phyloP scores from a whole-genome alignment of 2,888 invertebrate species.

The Ferrisia virgata region DNA sequence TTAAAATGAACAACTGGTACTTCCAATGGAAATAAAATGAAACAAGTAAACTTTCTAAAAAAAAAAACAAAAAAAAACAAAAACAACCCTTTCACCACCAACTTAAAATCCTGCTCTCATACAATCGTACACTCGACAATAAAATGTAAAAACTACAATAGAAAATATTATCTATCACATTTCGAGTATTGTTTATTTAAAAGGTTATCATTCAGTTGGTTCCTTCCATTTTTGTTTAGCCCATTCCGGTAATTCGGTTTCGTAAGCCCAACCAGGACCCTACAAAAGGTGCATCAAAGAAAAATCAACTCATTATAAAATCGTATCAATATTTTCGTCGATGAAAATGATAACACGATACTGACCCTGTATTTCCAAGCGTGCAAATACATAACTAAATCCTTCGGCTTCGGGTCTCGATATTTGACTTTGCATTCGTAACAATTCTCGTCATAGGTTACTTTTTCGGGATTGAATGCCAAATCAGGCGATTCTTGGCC shows the following conservation, averaged over 20 bases:
- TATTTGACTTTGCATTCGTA: conserved; percentile 90
- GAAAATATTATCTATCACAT: conserved; percentile 42
- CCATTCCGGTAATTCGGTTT: conserved; percentile 90
- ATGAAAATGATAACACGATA: not conserved
- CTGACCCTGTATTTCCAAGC: conserved; percentile 86
- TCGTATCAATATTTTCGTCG: not conserved
- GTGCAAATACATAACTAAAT: conserved; percentile 93
- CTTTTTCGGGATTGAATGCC: conserved; percentile 66
- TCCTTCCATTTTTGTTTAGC: conserved; percentile 81
- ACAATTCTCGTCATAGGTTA: conserved; percentile 81
- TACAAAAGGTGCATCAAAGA: conserved; percentile 54
- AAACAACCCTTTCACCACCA: not conserved
- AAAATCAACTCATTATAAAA: not conserved
- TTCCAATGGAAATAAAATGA: not conserved
- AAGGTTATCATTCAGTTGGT: conserved; percentile 57
- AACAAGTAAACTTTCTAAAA: too few relatives aligned
- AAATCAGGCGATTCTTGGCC: conserved; percentile 73
- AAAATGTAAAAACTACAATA: conserved; percentile 22
- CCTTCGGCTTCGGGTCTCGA: conserved; percentile 84
- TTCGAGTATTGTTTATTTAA: not conserved
- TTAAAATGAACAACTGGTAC: not conserved
- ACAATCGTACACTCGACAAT: not conserved
- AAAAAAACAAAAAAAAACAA: too few relatives aligned
- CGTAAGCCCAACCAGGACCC: conserved; percentile 94
- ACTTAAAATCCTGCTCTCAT: not conserved